Evolutionary conservation across 1,140 invertebrate species (phyloP).

Genomic region (Andrena cerasifolii): DNA sequence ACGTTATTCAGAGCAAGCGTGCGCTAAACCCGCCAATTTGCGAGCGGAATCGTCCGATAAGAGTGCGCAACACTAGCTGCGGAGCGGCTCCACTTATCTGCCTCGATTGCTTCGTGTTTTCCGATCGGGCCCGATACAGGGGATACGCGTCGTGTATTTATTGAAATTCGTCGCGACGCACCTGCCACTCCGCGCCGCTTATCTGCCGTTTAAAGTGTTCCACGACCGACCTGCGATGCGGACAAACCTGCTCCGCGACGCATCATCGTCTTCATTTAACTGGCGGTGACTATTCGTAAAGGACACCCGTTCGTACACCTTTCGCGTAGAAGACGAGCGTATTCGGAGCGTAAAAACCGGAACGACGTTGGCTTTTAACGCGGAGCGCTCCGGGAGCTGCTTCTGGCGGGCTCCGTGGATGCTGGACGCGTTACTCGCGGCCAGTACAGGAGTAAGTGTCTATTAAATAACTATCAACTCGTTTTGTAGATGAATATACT

Average conservation of each 20-base stretch:
- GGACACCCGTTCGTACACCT: background rate
- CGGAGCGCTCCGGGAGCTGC: too few relatives aligned
- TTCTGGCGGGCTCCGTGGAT: too few relatives aligned
- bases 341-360: background rate
- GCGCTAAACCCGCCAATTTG: slow-evolving; percentile 46
- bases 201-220: slow-evolving; percentile 26
- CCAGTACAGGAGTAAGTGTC: too few relatives aligned
- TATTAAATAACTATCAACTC: too few relatives aligned
- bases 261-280: slow-evolving; percentile 23
- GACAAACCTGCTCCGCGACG: slow-evolving; percentile 42
- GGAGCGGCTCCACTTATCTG: slow-evolving; percentile 5
- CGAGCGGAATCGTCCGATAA: slow-evolving; percentile 33
- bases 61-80: background rate
- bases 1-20: slow-evolving; percentile 28
- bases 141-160: slow-evolving; percentile 24
- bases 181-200: slow-evolving; percentile 25
- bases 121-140: slow-evolving; percentile 32
- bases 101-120: slow-evolving; percentile 44
- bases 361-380: slow-evolving; percentile 3
- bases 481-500: too few relatives aligned
- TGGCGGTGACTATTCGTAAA: background rate
- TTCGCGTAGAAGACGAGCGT: background rate
- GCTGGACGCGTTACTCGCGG: too few relatives aligned
- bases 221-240: slow-evolving; percentile 26
- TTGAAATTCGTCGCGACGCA: slow-evolving; percentile 44